Conservation (phyloP, 1,140 invertebrate genomes). For the Orchesella cincta region DNA sequence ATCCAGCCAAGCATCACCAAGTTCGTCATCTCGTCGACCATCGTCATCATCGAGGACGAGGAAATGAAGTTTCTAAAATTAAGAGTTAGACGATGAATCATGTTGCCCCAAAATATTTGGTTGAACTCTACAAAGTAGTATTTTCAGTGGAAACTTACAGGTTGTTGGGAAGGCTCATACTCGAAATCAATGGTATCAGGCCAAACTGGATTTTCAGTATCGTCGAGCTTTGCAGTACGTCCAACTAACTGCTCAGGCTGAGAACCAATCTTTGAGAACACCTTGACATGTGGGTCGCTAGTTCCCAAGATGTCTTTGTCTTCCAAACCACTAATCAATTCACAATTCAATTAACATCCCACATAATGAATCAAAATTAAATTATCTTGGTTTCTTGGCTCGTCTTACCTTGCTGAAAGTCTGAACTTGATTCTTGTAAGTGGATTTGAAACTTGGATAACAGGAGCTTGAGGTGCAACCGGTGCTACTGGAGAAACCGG, state of each 20-base stretch:
- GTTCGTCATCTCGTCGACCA: slow-evolving; percentile 42
- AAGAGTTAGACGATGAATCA: not conserved
- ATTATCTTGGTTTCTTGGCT: not conserved
- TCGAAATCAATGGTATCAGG: slow-evolving; percentile 42
- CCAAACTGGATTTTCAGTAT: slow-evolving; percentile 46
- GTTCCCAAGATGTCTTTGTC: slow-evolving; percentile 44
- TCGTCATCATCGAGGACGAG: slow-evolving; percentile 47
- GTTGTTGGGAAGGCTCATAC: slow-evolving; percentile 37
- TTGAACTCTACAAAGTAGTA: not conserved
- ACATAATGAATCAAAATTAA: not conserved
- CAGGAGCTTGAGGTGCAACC: not conserved
- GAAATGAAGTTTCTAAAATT: slow-evolving; percentile 42
- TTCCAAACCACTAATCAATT: slow-evolving; percentile 20
- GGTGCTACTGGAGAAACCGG: not conserved
- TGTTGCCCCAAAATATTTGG: not conserved
- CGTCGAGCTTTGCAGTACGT: slow-evolving; percentile 32
- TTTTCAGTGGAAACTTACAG: slow-evolving; percentile 29
- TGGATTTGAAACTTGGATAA: slow-evolving; percentile 13
- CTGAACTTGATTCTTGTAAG: slow-evolving; percentile 40
- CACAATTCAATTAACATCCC: not conserved
- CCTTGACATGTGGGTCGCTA: slow-evolving; percentile 44
- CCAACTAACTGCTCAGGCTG: slow-evolving; percentile 34
- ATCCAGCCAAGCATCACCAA: slow-evolving; percentile 40
- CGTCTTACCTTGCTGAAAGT: slow-evolving; percentile 40
- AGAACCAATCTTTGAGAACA: slow-evolving; percentile 33